A percentile compares a stretch with the other conserved stretches of the same genome.
These are phyloP conservation scores for Catocala nupta DNA, from an alignment of 2,888 invertebrate species.

Conservation along the genomic window DNA sequence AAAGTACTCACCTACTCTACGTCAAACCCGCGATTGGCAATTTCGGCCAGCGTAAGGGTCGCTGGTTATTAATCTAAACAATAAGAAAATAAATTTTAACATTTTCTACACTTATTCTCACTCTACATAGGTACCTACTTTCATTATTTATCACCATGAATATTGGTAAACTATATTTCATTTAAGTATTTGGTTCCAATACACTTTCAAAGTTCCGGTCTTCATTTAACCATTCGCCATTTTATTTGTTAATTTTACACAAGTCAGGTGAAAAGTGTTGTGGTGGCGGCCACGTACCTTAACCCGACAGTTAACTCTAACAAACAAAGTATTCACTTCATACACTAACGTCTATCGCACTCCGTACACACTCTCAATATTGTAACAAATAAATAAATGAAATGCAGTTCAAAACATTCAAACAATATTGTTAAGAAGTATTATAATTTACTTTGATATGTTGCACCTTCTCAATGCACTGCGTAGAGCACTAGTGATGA, in stretches of 20 bases:
- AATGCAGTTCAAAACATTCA: not conserved
- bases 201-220: too few species aligned
- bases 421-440: not conserved
- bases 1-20: slow-evolving; percentile 49
- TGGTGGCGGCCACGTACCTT: slow-evolving; percentile 82
- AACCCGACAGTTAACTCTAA: slow-evolving; percentile 64
- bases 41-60: slow-evolving; percentile 40
- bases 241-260: slow-evolving; percentile 55
- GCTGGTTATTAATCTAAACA: slow-evolving; percentile 27
- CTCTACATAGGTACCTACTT: not conserved
- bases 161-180: too few species aligned
- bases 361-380: slow-evolving; percentile 1
- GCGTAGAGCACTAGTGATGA: slow-evolving; percentile 53
- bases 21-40: slow-evolving; percentile 38
- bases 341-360: not conserved
- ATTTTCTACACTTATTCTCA: not conserved
- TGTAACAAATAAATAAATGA: not conserved
- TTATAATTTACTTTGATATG: slow-evolving; percentile 41
- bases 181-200: too few species aligned
- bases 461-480: slow-evolving; percentile 62
- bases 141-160: not conserved
- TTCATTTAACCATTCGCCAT: not conserved
- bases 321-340: slow-evolving; percentile 34
- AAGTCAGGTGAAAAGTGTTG: slow-evolving; percentile 66
- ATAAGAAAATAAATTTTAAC: slow-evolving; percentile 27